Evolutionary conservation across 2,113 vertebrate genomes (phyloP).

Genomic region (Echinops telfairi): DNA sequence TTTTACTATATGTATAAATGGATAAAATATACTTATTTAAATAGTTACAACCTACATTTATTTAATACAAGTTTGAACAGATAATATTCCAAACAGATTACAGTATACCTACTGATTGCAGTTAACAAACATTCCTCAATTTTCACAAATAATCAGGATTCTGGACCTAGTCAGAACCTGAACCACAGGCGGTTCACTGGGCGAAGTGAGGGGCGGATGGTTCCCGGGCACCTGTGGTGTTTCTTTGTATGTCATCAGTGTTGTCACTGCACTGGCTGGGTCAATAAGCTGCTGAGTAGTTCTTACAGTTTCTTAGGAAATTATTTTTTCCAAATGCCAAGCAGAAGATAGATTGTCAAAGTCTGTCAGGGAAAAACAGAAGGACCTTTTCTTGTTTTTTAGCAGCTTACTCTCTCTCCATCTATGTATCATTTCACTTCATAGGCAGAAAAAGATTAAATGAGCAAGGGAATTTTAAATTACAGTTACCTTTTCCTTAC

Average conservation of each 20-base stretch:
- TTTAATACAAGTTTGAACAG: conserved; percentile 2
- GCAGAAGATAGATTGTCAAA: neutral
- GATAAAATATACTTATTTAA: conserved; percentile 15
- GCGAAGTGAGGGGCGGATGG: neutral
- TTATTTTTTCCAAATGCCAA: neutral
- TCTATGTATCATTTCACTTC: conserved; percentile 46
- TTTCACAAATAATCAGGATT: too few relatives aligned
- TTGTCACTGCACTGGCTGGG: neutral
- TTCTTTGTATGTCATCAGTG: fast-evolving
- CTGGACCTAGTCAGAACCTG: neutral
- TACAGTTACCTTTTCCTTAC: conserved; percentile 57
- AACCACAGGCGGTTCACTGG: fast-evolving
- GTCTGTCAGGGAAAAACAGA: neutral
- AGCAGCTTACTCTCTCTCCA: neutral
- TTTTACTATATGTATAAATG: neutral
- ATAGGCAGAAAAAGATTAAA: conserved; percentile 59
- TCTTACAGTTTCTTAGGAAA: neutral
- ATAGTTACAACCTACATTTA: neutral
- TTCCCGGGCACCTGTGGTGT: neutral
- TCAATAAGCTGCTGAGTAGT: neutral
- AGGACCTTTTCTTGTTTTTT: neutral
- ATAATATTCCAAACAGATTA: neutral
- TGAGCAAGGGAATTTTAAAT: conserved; percentile 69
- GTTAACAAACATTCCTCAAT: neutral
- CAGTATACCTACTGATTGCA: neutral